Percentiles rank a stretch among this genome's conserved stretches.
These are phyloP conservation scores for Dysdera silvatica DNA, from an alignment of 1,140 invertebrate genomes.

Conservation along the genomic window DNA sequence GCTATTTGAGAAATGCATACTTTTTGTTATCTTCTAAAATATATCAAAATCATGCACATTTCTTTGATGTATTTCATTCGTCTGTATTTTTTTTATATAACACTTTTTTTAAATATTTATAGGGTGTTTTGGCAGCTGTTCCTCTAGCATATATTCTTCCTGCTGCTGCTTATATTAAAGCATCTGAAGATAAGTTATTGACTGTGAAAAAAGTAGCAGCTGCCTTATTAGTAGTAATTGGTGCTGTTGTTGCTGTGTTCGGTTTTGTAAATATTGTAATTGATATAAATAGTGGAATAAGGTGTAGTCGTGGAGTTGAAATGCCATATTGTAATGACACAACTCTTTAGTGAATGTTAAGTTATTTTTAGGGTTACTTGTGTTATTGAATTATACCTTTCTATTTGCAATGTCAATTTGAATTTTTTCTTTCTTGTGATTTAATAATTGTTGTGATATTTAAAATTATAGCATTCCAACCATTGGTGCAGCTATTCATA, in stretches of 20 bases:
- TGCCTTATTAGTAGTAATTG: conserved; percentile 60
- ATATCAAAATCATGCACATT: too few relatives aligned
- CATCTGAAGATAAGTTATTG: conserved; percentile 61
- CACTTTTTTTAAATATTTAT: conserved; percentile 30
- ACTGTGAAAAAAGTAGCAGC: conserved; percentile 64
- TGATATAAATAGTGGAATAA: conserved; percentile 46
- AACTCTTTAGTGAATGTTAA: too few relatives aligned
- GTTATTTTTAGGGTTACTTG: too few relatives aligned
- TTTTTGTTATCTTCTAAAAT: too few relatives aligned
- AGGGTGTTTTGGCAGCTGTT: conserved; percentile 75
- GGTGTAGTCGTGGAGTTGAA: conserved; percentile 56
- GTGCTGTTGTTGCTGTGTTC: conserved; percentile 57
- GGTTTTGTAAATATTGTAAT: conserved; percentile 53
- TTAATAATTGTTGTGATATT: too few relatives aligned
- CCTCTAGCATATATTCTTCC: conserved; percentile 78
- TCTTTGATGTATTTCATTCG: too few relatives aligned
- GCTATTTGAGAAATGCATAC: too few relatives aligned
- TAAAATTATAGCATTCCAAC: too few relatives aligned
- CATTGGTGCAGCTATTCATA: too few relatives aligned
- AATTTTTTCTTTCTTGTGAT: too few relatives aligned
- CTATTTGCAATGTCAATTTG: too few relatives aligned
- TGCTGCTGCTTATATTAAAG: conserved; percentile 66
- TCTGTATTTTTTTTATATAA: conserved; percentile 6
- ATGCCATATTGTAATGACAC: conserved; percentile 52
- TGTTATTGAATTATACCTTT: too few relatives aligned